Conservation (phyloP, 37 sponge, comb jelly and placozoan genomes). For the Tethya wilhelma region DNA sequence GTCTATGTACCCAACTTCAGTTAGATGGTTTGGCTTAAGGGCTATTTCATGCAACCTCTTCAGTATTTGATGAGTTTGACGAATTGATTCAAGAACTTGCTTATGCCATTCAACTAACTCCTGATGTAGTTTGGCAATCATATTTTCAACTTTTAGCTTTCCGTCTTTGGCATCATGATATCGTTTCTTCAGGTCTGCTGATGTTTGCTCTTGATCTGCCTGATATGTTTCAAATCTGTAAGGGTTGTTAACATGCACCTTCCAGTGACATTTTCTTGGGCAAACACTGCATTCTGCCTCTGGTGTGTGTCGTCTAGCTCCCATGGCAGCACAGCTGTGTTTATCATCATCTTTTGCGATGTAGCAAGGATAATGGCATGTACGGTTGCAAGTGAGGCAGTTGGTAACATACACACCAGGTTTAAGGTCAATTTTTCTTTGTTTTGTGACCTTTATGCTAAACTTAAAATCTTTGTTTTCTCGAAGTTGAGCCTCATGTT, state of each 20-base stretch:
- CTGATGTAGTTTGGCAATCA: slow-evolving; percentile 31
- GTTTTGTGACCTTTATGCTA: slow-evolving; percentile 34
- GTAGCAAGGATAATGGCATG: slow-evolving; percentile 70
- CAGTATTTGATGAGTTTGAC: slow-evolving; percentile 16
- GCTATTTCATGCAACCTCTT: slow-evolving; percentile 69
- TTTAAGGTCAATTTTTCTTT: slow-evolving; percentile 29
- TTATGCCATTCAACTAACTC: slow-evolving; percentile 11
- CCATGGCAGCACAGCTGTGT: slow-evolving; percentile 72
- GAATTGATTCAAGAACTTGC: slow-evolving; percentile 18
- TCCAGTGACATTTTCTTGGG: slow-evolving; percentile 62
- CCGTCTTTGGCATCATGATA: slow-evolving; percentile 41
- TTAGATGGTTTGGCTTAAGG: slow-evolving; percentile 68
- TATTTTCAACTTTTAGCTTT: slow-evolving; percentile 22
- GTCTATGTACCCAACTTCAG: slow-evolving; percentile 78
- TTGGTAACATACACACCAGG: slow-evolving; percentile 68
- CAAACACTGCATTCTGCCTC: slow-evolving; percentile 58
- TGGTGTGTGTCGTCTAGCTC: slow-evolving; percentile 3
- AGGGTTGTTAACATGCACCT: slow-evolving; percentile 55
- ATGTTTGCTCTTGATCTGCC: slow-evolving; percentile 46
- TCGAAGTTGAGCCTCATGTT: slow-evolving; percentile 43
- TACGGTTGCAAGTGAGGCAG: slow-evolving; percentile 72
- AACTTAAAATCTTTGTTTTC: slow-evolving; percentile 68
- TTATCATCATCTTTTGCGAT: slow-evolving; percentile 60
- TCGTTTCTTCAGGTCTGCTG: slow-evolving; percentile 47
- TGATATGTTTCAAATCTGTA: slow-evolving; percentile 59